Base-by-base conservation (phyloP, 2,888 invertebrate species). In the Emesis russula region DNA sequence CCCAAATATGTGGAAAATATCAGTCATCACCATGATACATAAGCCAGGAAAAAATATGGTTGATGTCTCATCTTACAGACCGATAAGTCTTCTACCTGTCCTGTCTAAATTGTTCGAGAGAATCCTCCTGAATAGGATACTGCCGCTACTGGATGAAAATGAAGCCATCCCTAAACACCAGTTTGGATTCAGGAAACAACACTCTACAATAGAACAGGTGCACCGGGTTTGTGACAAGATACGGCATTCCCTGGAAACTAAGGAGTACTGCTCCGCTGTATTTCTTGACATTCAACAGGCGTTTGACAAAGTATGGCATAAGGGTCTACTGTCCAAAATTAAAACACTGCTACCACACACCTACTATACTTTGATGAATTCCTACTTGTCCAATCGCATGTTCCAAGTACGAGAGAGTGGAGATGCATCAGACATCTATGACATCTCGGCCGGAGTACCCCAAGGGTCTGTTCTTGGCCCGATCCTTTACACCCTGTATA, bases 161-260 rank as follows among this genome's bases (percentile, higher is more conserved):
- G 77, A 0, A 6, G 11, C 76, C 13, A 36, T 82, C 11, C 66
- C 77, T 31, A 36, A 80, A 68, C 85, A 81, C 76, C 80, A 85
- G 38, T 76, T 81, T 74, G 58, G 85, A 13, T 85, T 85, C 41
- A 3, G 76, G 18, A 36, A 58, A 36, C 18, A 53, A 7, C 79
- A 85, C 15, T 80, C 74, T 2, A 85, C 84, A 0, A 53, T 71
- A 7, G 41, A 80, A 38, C 84, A 80, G 38, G 71, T 76, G 0
- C 80, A 80, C 53, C 38, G 71, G n/a, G 80, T 80, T 4, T 38
- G 25, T 66, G 38, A 63, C 15, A 48, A 18, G 68, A 80, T 85
- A 3, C 75, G 41, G 70, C 25, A 78, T 15, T 58, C 5, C 53
- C 13, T 53, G 4, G 53, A 53, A 53, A 15, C 9, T 53, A 53